These are phyloP conservation scores for Drosophila albomicans DNA, from an alignment of 1,140 invertebrate genomes.

Conservation along the genomic window DNA sequence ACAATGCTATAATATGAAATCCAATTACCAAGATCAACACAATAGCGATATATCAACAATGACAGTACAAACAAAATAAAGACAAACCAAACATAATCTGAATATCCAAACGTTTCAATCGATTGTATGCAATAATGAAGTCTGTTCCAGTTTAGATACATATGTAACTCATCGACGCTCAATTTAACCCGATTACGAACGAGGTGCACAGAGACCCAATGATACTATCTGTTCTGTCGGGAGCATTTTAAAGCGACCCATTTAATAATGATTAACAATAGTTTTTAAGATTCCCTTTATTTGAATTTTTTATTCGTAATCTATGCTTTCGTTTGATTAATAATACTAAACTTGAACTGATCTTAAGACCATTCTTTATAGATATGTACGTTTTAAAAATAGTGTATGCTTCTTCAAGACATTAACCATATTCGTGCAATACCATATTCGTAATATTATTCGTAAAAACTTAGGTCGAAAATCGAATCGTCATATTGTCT, in stretches of 20 bases:
- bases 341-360: slow-evolving; percentile 26
- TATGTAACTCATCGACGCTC: slow-evolving; percentile 11
- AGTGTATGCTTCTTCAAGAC: slow-evolving; percentile 24
- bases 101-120: slow-evolving; percentile 35
- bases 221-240: slow-evolving; percentile 15
- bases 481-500: slow-evolving; percentile 31
- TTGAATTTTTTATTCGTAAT: slow-evolving; percentile 2
- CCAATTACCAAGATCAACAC: slow-evolving; percentile 65
- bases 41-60: slow-evolving; percentile 61
- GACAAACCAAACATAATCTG: slow-evolving; percentile 50
- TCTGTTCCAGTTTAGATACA: slow-evolving; percentile 31
- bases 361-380: slow-evolving; percentile 4
- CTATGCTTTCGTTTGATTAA: slow-evolving; percentile 41
- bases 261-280: slow-evolving; percentile 25
- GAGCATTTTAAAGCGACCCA: slow-evolving; percentile 10
- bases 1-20: slow-evolving; percentile 76
- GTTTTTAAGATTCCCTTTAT: slow-evolving; percentile 24
- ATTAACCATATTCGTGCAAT: slow-evolving; percentile 29
- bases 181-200: slow-evolving; percentile 18
- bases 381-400: not conserved
- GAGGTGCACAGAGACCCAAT: slow-evolving; percentile 35
- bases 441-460: slow-evolving; percentile 8
- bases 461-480: slow-evolving; percentile 2
- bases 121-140: slow-evolving; percentile 23
- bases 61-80: slow-evolving; percentile 67